Conservation (phyloP, 2,113 vertebrate species). For the Erythrolamprus reginae region DNA sequence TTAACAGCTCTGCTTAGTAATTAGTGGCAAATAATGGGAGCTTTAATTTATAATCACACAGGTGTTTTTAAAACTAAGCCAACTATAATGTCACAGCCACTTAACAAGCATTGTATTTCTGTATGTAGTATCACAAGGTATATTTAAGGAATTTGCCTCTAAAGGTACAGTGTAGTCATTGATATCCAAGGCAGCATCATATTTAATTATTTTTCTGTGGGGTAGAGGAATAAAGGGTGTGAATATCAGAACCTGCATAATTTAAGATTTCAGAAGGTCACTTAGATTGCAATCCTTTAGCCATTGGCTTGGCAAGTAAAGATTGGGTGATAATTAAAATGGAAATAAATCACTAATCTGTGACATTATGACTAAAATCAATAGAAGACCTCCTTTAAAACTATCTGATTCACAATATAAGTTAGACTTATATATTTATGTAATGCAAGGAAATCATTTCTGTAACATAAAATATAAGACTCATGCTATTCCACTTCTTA, state of each 20-base stretch:
- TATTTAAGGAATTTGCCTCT: background rate
- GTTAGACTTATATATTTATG: slow-evolving; percentile 34
- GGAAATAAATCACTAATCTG: slow-evolving; percentile 46
- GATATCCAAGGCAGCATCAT: slow-evolving; percentile 36
- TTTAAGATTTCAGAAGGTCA: slow-evolving; percentile 75
- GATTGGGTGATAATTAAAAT: slow-evolving; percentile 53
- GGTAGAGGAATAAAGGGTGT: slow-evolving; percentile 47
- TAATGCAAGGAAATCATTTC: background rate
- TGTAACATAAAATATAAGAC: background rate
- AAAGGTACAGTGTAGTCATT: slow-evolving; percentile 16
- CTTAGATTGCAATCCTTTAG: slow-evolving; percentile 33
- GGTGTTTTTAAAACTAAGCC: slow-evolving; percentile 49
- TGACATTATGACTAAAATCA: slow-evolving; percentile 45
- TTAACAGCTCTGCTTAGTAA: slow-evolving; percentile 69
- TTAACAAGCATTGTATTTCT: slow-evolving; percentile 24
- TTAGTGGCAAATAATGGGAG: slow-evolving; percentile 69
- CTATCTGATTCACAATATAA: slow-evolving; percentile 48
- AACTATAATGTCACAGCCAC: slow-evolving; percentile 34
- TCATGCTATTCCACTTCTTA: background rate
- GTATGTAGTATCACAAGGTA: slow-evolving; percentile 9
- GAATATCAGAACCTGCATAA: slow-evolving; percentile 67
- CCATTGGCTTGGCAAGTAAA: background rate
- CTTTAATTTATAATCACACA: slow-evolving; percentile 66
- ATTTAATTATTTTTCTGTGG: background rate
- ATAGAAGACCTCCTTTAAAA: slow-evolving; percentile 30